Percentiles rank a stretch among this genome's conserved stretches.
These are phyloP conservation scores for Rugalucina vietnamica DNA, from an alignment of 2,888 invertebrate genomes.

Conservation along the genomic window DNA sequence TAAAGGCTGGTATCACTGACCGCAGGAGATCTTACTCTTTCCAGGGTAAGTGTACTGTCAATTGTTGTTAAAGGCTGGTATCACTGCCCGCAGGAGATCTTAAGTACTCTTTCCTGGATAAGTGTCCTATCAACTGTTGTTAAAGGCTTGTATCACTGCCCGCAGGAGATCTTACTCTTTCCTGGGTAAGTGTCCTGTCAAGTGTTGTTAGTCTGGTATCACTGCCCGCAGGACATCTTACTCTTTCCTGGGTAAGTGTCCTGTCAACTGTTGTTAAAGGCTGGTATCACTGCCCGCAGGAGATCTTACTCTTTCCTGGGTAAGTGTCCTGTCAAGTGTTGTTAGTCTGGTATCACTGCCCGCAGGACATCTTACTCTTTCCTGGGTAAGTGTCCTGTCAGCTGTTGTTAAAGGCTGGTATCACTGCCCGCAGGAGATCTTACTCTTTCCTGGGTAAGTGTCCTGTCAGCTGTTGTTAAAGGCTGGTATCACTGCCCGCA, in stretches of 20 bases:
- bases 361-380: constrained; percentile 85
- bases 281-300: constrained; percentile 93
- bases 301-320: constrained; percentile 95
- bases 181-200: constrained; percentile 89
- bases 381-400: constrained; percentile 89
- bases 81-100: constrained; percentile 93
- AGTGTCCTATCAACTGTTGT: constrained; percentile 84
- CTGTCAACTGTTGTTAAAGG: constrained; percentile 90
- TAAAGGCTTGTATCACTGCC: constrained; percentile 95
- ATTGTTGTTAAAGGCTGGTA: constrained; percentile 94
- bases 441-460: constrained; percentile 80
- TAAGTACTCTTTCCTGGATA: constrained; percentile 95
- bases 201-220: constrained; percentile 93
- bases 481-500: constrained; percentile 93
- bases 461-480: constrained; percentile 96
- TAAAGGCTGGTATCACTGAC: constrained; percentile 95
- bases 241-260: constrained; percentile 90
- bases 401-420: constrained; percentile 95
- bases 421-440: constrained; percentile 89
- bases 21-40: constrained; percentile 95
- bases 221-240: constrained; percentile 94
- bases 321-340: constrained; percentile 94
- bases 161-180: constrained; percentile 85
- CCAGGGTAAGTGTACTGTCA: constrained; percentile 90
- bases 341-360: constrained; percentile 94